Percentiles rank a stretch among this genome's conserved stretches.
Conservation (phyloP, 1,140 invertebrate species). For the Epicauta chinensis region DNA sequence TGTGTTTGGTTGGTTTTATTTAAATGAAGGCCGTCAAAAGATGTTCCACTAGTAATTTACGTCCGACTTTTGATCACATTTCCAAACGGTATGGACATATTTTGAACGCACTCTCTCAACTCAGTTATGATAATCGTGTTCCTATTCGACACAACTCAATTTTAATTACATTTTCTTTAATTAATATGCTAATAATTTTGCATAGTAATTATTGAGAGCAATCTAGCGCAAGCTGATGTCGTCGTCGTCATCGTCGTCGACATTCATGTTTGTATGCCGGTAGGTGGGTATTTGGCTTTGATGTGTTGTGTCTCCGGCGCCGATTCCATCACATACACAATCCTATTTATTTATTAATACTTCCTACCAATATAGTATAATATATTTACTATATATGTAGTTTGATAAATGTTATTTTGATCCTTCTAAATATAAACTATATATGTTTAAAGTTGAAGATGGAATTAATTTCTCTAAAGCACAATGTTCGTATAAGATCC, state of each 20-base stretch:
- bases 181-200: constrained; percentile 51
- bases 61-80: constrained; percentile 33
- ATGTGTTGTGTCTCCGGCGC: too few relatives aligned
- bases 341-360: too few relatives aligned
- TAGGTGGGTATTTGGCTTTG: too few relatives aligned
- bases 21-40: constrained; percentile 38
- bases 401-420: constrained; percentile 1
- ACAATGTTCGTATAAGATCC: constrained; percentile 5
- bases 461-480: constrained; percentile 4
- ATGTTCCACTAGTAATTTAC: constrained; percentile 35
- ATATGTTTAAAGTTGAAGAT: constrained; percentile 2
- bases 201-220: constrained; percentile 48
- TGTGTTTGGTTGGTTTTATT: constrained; percentile 22
- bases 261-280: too few relatives aligned
- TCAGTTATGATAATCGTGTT: constrained; percentile 39
- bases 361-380: too few relatives aligned
- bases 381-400: too few relatives aligned
- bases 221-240: constrained; percentile 46
- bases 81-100: constrained; percentile 33
- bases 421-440: not conserved
- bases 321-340: not conserved
- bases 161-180: constrained; percentile 47
- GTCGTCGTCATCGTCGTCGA: constrained; percentile 3
- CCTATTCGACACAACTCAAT: constrained; percentile 42
- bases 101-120: constrained; percentile 27